Conservation (phyloP, 1,140 invertebrate genomes). For the Drosophila pectinifera region DNA sequence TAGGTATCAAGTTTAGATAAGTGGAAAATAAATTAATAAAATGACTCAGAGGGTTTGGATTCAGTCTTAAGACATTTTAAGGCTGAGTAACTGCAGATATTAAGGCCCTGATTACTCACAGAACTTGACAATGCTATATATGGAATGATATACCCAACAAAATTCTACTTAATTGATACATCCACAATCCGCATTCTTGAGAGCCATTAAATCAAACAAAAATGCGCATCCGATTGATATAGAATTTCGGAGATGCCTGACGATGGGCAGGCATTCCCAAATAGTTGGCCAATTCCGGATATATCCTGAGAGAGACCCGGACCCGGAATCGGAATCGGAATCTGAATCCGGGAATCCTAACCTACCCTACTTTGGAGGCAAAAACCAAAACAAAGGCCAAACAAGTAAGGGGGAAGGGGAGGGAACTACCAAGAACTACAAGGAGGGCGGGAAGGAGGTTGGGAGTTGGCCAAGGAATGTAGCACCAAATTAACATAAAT, state of each 20-base stretch:
- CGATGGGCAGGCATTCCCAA: constrained; percentile 8
- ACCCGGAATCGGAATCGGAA: constrained; percentile 2
- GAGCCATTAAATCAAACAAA: not conserved
- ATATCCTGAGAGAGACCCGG: constrained; percentile 2
- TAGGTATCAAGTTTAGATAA: too few species aligned
- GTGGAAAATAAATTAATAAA: not conserved
- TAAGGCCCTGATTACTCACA: not conserved
- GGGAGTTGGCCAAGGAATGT: constrained; percentile 44
- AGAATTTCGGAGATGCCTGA: constrained; percentile 18
- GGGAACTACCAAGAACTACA: not conserved
- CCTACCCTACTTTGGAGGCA: constrained; percentile 8
- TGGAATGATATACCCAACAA: not conserved
- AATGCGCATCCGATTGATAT: constrained; percentile 14
- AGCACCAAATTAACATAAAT: constrained; percentile 80
- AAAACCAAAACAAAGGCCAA: constrained; percentile 53
- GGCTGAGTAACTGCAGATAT: not conserved
- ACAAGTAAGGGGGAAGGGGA: constrained; percentile 38
- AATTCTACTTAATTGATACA: constrained; percentile 13
- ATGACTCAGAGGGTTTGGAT: not conserved
- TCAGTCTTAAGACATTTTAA: not conserved
- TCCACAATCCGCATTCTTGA: not conserved
- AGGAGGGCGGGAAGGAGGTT: not conserved
- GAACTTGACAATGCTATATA: not conserved
- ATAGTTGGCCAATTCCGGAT: constrained; percentile 17
- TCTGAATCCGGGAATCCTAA: constrained; percentile 15